Base-by-base conservation (phyloP, 1,140 invertebrate genomes). In the Zaprionus kolodkinae region DNA sequence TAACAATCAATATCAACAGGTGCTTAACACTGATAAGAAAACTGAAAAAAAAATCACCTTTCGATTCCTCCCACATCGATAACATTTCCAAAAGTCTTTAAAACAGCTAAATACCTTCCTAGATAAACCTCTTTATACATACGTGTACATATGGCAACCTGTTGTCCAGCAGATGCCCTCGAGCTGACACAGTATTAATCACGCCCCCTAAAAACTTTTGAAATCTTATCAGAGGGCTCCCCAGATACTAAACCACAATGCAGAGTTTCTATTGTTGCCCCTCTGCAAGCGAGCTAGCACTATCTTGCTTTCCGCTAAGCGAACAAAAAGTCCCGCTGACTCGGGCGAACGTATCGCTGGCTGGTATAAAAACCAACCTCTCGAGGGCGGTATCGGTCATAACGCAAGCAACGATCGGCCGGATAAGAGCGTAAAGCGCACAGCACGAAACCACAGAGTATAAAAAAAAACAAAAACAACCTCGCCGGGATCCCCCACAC, bases 361-460 rank as follows among this genome's bases (percentile, higher is more conserved):
- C 55, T 64, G 70, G 54, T 88, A 89, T 89, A 88, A 88, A 88
- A 89, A 65, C 73, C 27, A 43, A 50, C 64, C 66, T 33, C 62
- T 12, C 36, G 27, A 52, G 12, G 48, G 21, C 52, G 25, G 72
- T 66, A 84, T 72, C 71, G 65, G 76, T 84, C 81, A 88, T 65
- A 84, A 73, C 77, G 48, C 71, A 68, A 60, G 36, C 78, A 63
- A 59, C 72, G 45, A 68, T 50, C 66, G 73, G 56, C 56, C 40
- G 52, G 69, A 33, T n/a, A 68, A 76, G 55, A 72, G 43, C 63
- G 35, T 30, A 36, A 52, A 61, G 64, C 61, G 6, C n/a, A 61
- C 43, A 61, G 40, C 50, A 6, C 33, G 69, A 70, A 25, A 30
- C 45, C 57, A 36, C n/a, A 45, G 27, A 27, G 21, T 55, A 25